Conservation (phyloP, 2,888 invertebrate species). For the Leptopilina drosophilae region DNA sequence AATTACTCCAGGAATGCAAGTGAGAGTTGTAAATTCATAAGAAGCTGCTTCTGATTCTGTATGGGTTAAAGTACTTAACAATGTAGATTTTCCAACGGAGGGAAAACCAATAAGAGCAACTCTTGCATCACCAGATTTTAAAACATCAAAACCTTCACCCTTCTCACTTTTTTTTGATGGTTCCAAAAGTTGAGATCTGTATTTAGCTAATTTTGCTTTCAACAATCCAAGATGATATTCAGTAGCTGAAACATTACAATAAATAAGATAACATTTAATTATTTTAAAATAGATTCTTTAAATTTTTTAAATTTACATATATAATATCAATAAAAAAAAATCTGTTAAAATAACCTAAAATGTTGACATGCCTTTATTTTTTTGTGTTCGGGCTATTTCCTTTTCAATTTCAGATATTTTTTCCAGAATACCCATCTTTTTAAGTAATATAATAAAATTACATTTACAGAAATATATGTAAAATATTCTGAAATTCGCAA, state of each 20-base stretch:
- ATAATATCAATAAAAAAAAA: background rate
- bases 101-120: conserved; percentile 99
- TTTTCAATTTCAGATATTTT: conserved; percentile 99
- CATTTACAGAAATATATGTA: background rate
- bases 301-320: background rate
- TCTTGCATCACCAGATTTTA: conserved; percentile 99
- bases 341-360: conserved; percentile 14
- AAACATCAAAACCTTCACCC: conserved; percentile 98
- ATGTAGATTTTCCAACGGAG: conserved; percentile 98
- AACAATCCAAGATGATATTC: conserved; percentile 99
- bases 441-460: background rate
- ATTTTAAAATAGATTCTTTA: background rate
- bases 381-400: conserved; percentile 98
- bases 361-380: conserved; percentile 92
- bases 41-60: conserved; percentile 98
- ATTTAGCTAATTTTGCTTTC: conserved; percentile 97
- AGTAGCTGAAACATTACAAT: conserved; percentile 85
- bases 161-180: conserved; percentile 96
- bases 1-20: conserved; percentile 99
- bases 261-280: background rate
- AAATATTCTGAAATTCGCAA: no score
- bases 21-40: conserved; percentile 99
- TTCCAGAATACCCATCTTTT: conserved; percentile 96
- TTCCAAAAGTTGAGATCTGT: conserved; percentile 94
- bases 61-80: conserved; percentile 95